Conservation (phyloP, 2,113 vertebrate species). For the Natator depressus region DNA sequence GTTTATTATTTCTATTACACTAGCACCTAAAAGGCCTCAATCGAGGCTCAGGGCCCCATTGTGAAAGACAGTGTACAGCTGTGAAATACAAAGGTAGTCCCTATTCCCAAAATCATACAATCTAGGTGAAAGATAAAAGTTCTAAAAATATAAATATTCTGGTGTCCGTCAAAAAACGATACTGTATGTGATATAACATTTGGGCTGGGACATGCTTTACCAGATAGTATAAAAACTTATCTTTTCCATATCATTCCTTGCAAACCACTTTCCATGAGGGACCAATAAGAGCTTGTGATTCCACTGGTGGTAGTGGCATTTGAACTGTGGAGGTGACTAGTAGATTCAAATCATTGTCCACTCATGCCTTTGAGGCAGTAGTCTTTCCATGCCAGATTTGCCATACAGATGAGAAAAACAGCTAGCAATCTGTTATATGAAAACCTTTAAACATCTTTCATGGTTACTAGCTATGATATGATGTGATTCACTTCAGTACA, state of each 20-base stretch:
- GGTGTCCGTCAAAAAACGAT: background rate
- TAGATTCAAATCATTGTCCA: slow-evolving; percentile 53
- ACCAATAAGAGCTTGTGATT: slow-evolving; percentile 60
- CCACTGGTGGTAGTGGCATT: slow-evolving; percentile 33
- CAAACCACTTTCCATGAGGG: slow-evolving; percentile 60
- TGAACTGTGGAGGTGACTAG: slow-evolving; percentile 49
- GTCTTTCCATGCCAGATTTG: slow-evolving; percentile 56
- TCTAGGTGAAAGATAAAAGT: slow-evolving; percentile 18
- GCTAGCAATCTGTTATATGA: slow-evolving; percentile 65
- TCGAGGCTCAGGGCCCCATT: background rate
- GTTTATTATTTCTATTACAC: background rate
- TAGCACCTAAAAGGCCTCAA: background rate
- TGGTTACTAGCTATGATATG: slow-evolving; percentile 48
- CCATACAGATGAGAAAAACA: slow-evolving; percentile 72
- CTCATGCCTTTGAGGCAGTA: slow-evolving; percentile 65
- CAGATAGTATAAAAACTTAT: background rate
- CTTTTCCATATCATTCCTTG: slow-evolving; percentile 60
- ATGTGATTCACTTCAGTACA: slow-evolving; percentile 5
- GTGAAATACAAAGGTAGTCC: background rate
- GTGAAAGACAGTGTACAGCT: background rate
- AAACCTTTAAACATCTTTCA: slow-evolving; percentile 56
- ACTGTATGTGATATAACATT: background rate
- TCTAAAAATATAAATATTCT: background rate
- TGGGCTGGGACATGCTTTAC: background rate
- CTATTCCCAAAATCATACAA: background rate